A percentile compares a stretch with the other conserved stretches of the same genome.
Conservation (phyloP, 2,888 invertebrate species). For the Zhengitettix transpicula region DNA sequence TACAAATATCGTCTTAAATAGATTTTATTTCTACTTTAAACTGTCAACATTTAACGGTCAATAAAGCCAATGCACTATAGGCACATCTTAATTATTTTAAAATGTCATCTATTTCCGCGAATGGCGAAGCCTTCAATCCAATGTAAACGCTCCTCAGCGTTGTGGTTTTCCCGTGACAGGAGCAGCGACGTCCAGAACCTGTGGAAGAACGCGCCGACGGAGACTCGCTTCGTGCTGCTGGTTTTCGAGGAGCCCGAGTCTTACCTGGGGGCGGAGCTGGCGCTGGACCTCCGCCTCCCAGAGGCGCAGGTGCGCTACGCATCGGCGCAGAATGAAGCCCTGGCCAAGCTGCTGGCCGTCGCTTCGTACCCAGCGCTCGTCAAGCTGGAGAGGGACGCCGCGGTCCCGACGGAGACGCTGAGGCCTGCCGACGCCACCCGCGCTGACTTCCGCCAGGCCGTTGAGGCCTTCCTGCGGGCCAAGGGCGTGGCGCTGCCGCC, state of each 20-base stretch:
- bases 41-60: too few species aligned
- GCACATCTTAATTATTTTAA: too few species aligned
- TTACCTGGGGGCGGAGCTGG: conserved; percentile 44
- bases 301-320: conserved; percentile 41
- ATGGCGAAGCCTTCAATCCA: too few species aligned
- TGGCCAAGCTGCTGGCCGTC: conserved; percentile 31
- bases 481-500: conserved; percentile 11
- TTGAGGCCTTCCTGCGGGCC: conserved; percentile 18
- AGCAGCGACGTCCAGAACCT: conserved; percentile 29
- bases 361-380: conserved; percentile 37
- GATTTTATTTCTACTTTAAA: too few species aligned
- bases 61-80: too few species aligned
- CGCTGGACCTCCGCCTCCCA: conserved; percentile 43
- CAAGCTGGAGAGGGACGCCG: conserved; percentile 28
- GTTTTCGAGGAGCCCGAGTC: conserved; percentile 48
- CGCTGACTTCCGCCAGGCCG: conserved; percentile 29
- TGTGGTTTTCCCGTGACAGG: too few species aligned
- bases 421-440: conserved; percentile 28
- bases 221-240: conserved; percentile 40
- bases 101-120: too few species aligned
- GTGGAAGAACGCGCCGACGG: conserved; percentile 33
- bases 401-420: conserved; percentile 25
- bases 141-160: too few species aligned
- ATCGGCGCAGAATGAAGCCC: conserved; percentile 32
- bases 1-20: too few species aligned